phyloP scores from a whole-genome alignment of 2,113 vertebrate species.

The Herpetotheres cachinnans region DNA sequence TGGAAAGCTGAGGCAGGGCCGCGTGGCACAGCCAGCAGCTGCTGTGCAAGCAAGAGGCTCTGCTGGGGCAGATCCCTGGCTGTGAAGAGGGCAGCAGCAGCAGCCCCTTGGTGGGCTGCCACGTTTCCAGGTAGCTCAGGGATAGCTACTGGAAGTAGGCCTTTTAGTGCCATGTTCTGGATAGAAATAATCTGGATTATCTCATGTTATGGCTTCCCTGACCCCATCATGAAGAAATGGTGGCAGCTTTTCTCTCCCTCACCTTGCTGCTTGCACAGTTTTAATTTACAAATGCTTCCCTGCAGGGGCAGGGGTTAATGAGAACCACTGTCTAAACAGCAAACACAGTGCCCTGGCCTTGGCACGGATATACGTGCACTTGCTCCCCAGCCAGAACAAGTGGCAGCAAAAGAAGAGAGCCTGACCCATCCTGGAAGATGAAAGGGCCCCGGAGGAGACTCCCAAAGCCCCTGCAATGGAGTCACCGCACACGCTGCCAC shows the following conservation, averaged over 20 bases:
- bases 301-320: not conserved
- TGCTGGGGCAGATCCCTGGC: not conserved
- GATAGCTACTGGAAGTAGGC: not conserved
- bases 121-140: not conserved
- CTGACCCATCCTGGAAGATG: not conserved
- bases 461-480: not conserved
- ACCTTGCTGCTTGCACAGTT: not conserved
- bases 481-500: fast-evolving
- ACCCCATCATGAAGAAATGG: not conserved
- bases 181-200: constrained; percentile 36
- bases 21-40: not conserved
- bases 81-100: not conserved
- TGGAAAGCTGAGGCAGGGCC: not conserved
- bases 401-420: not conserved
- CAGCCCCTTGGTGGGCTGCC: not conserved
- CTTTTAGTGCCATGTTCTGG: not conserved
- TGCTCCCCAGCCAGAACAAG: not conserved
- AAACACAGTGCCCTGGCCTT: not conserved
- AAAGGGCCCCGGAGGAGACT: not conserved
- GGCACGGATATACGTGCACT: not conserved
- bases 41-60: not conserved
- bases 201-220: not conserved
- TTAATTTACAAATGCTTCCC: not conserved
- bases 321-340: not conserved
- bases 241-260: not conserved